Percentiles rank a stretch among this genome's conserved stretches.
Evolutionary conservation across 2,888 invertebrate species (phyloP).

Genomic region (Formica aserva): DNA sequence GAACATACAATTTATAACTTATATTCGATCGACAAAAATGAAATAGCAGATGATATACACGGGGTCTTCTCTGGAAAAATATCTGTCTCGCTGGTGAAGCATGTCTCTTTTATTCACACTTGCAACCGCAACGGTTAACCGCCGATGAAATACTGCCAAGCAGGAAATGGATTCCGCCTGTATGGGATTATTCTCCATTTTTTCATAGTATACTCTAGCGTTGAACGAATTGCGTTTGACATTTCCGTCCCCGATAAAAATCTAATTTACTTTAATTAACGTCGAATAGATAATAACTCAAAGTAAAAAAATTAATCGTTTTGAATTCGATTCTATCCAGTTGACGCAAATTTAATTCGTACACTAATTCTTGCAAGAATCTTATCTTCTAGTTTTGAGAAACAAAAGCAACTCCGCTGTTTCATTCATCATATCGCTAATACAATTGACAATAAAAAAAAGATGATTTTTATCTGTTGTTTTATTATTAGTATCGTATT

Average conservation of each 20-base stretch:
- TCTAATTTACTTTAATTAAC: conserved; percentile 4
- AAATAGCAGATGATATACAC: conserved; percentile 9
- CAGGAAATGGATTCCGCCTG: conserved; percentile 1
- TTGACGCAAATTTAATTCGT: not conserved
- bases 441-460: not conserved
- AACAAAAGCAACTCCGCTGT: not conserved
- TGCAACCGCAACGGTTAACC: conserved; percentile 15
- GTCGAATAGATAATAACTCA: not conserved
- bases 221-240: not conserved
- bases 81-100: not conserved
- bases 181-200: conserved; percentile 1
- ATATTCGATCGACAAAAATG: conserved; percentile 43
- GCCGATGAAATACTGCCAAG: conserved; percentile 8
- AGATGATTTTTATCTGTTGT: not conserved
- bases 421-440: not conserved
- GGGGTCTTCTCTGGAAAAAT: conserved; percentile 33
- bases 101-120: conserved; percentile 33
- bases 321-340: not conserved
- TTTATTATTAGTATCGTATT: not conserved
- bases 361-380: not conserved
- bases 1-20: not conserved
- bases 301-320: not conserved
- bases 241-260: not conserved
- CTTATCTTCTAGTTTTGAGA: not conserved
- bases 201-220: not conserved